Evolutionary conservation across 2,888 invertebrate genomes (phyloP).

Genomic region (Amaurobius ferox): DNA sequence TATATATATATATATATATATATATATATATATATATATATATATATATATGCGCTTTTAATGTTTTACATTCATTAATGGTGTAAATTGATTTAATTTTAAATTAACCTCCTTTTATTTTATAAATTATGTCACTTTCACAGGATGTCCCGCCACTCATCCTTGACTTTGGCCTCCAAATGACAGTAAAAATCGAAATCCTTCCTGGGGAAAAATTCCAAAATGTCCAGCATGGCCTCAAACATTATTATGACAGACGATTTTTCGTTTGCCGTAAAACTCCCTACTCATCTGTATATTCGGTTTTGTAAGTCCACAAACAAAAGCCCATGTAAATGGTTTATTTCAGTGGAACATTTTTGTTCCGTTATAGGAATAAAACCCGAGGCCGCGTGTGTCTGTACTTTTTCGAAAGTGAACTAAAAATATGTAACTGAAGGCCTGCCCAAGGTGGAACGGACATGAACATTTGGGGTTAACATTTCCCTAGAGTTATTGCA

Average conservation of each 20-base stretch:
- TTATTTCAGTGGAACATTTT: neutral
- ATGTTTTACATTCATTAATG: too few relatives aligned
- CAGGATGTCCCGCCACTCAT: neutral
- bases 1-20: too few relatives aligned
- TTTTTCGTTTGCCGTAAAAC: neutral
- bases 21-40: too few relatives aligned
- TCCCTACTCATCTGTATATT: neutral
- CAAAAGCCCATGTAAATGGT: neutral
- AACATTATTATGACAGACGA: neutral
- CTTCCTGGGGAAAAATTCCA: neutral
- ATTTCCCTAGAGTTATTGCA: too few relatives aligned
- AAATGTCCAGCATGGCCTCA: neutral
- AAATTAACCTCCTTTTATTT: too few relatives aligned
- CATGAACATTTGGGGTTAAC: neutral
- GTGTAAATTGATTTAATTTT: too few relatives aligned
- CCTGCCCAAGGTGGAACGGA: neutral
- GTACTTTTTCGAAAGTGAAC: neutral
- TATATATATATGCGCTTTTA: too few relatives aligned
- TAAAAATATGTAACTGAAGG: neutral
- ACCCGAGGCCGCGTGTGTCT: too few relatives aligned
- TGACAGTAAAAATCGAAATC: neutral
- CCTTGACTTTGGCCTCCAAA: slow-evolving; percentile 5
- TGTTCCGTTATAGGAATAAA: neutral
- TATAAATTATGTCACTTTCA: too few relatives aligned
- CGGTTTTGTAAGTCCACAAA: neutral